Conservation (phyloP, 2,888 invertebrate genomes). For the Pheosia gnoma region DNA sequence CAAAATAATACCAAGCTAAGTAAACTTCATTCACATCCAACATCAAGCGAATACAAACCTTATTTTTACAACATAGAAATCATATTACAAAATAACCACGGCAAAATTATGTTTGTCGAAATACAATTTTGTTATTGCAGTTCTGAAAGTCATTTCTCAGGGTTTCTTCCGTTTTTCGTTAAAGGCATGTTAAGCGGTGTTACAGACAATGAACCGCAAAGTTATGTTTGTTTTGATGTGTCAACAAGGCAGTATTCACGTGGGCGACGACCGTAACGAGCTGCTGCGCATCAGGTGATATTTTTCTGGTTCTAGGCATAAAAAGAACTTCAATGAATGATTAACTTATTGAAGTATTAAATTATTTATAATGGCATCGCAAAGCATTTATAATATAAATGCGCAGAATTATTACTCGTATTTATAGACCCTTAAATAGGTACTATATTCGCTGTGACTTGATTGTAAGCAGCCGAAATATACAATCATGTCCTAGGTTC, state of each 20-base stretch:
- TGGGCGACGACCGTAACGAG: conserved; percentile 42
- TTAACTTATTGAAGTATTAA: too few species aligned
- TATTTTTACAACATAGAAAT: conserved; percentile 21
- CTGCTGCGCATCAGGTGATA: conserved; percentile 32
- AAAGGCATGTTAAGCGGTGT: conserved; percentile 3
- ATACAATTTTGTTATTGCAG: conserved; percentile 33
- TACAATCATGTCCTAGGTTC: too few species aligned
- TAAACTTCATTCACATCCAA: conserved; percentile 13
- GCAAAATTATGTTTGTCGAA: conserved; percentile 15
- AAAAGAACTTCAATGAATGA: conserved; percentile 10
- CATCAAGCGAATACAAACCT: conserved; percentile 27
- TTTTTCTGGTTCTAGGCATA: conserved; percentile 23
- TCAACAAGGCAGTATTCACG: conserved; percentile 39
- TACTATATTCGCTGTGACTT: too few species aligned
- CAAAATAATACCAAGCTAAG: conserved; percentile 45
- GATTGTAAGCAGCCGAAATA: too few species aligned
- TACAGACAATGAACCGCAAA: conserved; percentile 5
- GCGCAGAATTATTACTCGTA: too few species aligned
- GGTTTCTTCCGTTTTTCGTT: too few species aligned
- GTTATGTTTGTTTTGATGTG: conserved; percentile 33
- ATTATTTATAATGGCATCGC: too few species aligned
- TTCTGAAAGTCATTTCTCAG: conserved; percentile 11
- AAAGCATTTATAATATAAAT: too few species aligned
- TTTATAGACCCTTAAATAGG: too few species aligned
- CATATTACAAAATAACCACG: background rate